Percentiles rank a stretch among this genome's conserved stretches.
phyloP scores from a whole-genome alignment of 1,140 invertebrate genomes.

The Prorops nasuta region DNA sequence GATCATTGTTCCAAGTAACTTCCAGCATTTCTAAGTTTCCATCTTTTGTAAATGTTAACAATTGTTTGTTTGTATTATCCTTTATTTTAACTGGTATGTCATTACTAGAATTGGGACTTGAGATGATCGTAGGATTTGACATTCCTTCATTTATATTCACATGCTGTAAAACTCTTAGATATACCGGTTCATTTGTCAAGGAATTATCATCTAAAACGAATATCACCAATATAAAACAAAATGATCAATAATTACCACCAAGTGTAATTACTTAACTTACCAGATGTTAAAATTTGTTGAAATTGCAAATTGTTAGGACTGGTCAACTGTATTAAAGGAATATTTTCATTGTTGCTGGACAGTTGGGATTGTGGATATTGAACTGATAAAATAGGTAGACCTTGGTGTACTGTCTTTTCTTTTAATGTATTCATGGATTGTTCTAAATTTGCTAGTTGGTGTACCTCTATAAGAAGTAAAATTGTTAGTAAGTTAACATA shows the following conservation, averaged over 20 bases:
- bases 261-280: slow-evolving; percentile 18
- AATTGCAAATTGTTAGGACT: slow-evolving; percentile 16
- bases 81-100: slow-evolving; percentile 12
- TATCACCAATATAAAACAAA: background rate
- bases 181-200: slow-evolving; percentile 14
- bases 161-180: slow-evolving; percentile 25
- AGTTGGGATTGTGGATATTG: slow-evolving; percentile 13
- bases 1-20: slow-evolving; percentile 24
- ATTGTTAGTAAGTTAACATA: no score
- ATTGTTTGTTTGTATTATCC: slow-evolving; percentile 19
- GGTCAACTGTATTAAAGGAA: slow-evolving; percentile 23
- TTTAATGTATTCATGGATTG: no score
- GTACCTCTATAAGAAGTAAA: no score
- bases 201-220: slow-evolving; percentile 12
- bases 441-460: no score
- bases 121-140: slow-evolving; percentile 2
- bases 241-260: no score
- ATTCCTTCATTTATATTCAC: slow-evolving; percentile 13
- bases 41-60: slow-evolving; percentile 32
- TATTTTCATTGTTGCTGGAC: slow-evolving; percentile 15
- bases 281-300: slow-evolving; percentile 22
- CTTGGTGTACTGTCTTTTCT: slow-evolving; percentile 6
- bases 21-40: slow-evolving; percentile 33
- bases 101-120: slow-evolving; percentile 2
- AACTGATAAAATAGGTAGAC: slow-evolving; percentile 9